These are phyloP conservation scores for Spilogale gracilis DNA, from an alignment of 2,113 vertebrate species.

Conservation along the genomic window DNA sequence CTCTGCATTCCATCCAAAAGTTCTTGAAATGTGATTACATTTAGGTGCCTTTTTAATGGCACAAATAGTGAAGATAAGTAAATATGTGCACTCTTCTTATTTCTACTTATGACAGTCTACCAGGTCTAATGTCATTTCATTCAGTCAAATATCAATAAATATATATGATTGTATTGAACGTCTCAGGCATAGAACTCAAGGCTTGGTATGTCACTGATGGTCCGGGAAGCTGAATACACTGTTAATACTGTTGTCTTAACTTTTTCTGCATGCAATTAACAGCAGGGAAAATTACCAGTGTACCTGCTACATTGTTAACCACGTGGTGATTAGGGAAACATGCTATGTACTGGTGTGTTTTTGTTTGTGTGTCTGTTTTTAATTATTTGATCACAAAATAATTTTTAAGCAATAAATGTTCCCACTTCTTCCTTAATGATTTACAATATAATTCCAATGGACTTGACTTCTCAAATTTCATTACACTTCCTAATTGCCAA, in stretches of 20 bases:
- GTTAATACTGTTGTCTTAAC: neutral
- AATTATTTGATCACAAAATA: neutral
- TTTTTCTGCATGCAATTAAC: neutral
- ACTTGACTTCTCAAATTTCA: neutral
- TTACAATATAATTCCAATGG: neutral
- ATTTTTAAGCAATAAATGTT: neutral
- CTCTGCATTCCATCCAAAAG: too few relatives aligned
- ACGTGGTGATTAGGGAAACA: neutral
- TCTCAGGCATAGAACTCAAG: neutral
- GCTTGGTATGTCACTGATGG: neutral
- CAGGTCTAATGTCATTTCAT: neutral
- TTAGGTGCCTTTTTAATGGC: neutral
- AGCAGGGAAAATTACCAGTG: neutral
- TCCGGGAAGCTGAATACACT: neutral
- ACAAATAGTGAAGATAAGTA: neutral
- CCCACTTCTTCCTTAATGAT: neutral
- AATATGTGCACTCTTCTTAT: neutral
- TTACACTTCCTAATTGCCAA: neutral
- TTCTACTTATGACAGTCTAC: neutral
- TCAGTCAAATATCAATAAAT: neutral
- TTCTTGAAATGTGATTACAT: neutral
- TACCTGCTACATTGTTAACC: neutral
- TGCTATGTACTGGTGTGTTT: neutral
- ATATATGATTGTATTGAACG: neutral
- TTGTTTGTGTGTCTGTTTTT: neutral